phyloP scores from a whole-genome alignment of 2,113 vertebrate species.

The Motacilla tschutschensis region DNA sequence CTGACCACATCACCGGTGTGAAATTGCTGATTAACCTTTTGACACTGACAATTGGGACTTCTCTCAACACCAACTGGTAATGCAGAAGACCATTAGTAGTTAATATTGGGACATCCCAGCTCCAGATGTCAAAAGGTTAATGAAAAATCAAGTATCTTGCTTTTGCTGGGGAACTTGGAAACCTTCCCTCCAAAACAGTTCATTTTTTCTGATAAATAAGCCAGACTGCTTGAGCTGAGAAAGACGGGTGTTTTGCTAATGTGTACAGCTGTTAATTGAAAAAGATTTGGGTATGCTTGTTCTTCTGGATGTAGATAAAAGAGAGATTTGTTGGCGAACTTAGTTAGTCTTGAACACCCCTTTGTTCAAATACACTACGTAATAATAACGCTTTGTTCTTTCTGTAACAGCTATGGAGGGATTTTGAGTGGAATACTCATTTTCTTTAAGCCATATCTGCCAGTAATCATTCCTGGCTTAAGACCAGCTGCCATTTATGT shows the following conservation, averaged over 20 bases:
- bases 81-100: constrained; percentile 57
- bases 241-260: constrained; percentile 45
- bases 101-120: constrained; percentile 39
- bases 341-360: constrained; percentile 63
- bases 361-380: constrained; percentile 68
- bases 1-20: constrained; percentile 46
- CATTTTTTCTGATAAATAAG: constrained; percentile 42
- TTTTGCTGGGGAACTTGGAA: constrained; percentile 48
- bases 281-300: constrained; percentile 61
- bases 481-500: constrained; percentile 75
- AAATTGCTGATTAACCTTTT: constrained; percentile 72
- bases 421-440: constrained; percentile 71
- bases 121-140: constrained; percentile 68
- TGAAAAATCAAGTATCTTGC: constrained; percentile 67
- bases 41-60: constrained; percentile 30
- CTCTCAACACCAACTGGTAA: constrained; percentile 57
- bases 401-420: constrained; percentile 65
- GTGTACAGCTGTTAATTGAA: constrained; percentile 73
- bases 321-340: constrained; percentile 64
- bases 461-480: constrained; percentile 77
- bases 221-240: constrained; percentile 21
- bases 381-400: constrained; percentile 78
- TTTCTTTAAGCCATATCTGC: constrained; percentile 77
- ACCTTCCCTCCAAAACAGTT: constrained; percentile 10
- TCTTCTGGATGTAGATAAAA: constrained; percentile 65